Conservation (phyloP, 1,140 invertebrate species). For the Drosophila neocordata region DNA sequence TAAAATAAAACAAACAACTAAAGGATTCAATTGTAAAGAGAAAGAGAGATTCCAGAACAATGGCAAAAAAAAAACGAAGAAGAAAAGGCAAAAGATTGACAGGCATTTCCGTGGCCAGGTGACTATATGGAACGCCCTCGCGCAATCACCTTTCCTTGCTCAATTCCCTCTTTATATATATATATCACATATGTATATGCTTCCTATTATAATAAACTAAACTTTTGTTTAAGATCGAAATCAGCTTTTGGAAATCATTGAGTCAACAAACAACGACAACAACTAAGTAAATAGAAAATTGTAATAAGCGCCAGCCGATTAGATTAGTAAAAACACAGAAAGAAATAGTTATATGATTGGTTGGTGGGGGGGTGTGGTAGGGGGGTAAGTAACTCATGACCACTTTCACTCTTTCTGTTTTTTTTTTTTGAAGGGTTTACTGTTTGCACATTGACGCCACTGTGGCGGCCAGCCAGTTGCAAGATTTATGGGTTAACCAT, state of each 20-base stretch:
- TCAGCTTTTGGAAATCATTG: constrained; percentile 31
- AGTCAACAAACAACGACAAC: constrained; percentile 59
- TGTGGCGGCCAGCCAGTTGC: constrained; percentile 74
- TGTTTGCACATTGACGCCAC: constrained; percentile 81
- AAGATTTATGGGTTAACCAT: constrained; percentile 75
- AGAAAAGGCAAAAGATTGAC: constrained; percentile 64
- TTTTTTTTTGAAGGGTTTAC: constrained; percentile 9
- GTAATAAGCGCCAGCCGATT: constrained; percentile 77
- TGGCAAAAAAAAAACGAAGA: constrained; percentile 26
- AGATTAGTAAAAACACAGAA: constrained; percentile 52
- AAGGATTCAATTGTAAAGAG: constrained; percentile 25
- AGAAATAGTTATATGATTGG: neutral
- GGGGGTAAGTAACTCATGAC: constrained; percentile 9
- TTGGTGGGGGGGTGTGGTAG: neutral
- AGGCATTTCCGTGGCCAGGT: constrained; percentile 50
- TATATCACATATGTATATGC: neutral
- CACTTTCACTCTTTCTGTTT: constrained; percentile 39
- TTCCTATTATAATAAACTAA: constrained; percentile 32
- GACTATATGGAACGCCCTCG: neutral
- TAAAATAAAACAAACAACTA: constrained; percentile 24
- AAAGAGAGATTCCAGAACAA: constrained; percentile 28
- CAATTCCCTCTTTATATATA: constrained; percentile 9
- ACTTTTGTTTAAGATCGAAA: constrained; percentile 33
- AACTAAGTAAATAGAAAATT: constrained; percentile 70
- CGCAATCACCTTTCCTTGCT: neutral